phyloP scores from a whole-genome alignment of 2,113 vertebrate species.

The Pardalotus punctatus region DNA sequence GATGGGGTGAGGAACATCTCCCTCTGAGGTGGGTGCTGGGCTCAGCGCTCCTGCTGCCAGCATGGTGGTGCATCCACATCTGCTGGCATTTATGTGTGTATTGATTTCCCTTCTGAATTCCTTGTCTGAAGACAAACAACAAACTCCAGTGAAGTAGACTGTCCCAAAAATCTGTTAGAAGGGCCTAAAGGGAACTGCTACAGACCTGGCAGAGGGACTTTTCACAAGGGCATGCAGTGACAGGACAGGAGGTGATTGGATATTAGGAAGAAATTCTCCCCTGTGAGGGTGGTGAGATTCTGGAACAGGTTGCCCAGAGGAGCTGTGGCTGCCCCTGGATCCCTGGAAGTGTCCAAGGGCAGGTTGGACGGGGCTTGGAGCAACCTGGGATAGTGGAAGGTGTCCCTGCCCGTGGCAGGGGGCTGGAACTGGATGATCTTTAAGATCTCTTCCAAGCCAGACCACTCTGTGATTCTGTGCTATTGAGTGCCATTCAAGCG shows the following conservation, averaged over 20 bases:
- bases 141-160: neutral
- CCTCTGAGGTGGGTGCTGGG: fast-evolving
- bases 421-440: neutral
- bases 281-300: neutral
- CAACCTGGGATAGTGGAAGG: neutral
- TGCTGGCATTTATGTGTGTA: no score
- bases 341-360: neutral
- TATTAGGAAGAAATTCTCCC: neutral
- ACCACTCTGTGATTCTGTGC: neutral
- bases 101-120: neutral
- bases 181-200: neutral
- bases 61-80: neutral
- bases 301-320: neutral
- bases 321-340: neutral
- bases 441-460: neutral
- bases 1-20: neutral
- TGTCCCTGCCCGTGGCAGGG: neutral
- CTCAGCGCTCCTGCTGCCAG: fast-evolving
- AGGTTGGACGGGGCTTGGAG: fast-evolving
- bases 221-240: neutral
- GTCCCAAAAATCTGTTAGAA: neutral
- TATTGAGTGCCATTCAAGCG: neutral
- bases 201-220: neutral
- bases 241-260: neutral
- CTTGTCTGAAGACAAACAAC: neutral